phyloP scores from a whole-genome alignment of 2,888 invertebrate genomes.

The Sisyra nigra region DNA sequence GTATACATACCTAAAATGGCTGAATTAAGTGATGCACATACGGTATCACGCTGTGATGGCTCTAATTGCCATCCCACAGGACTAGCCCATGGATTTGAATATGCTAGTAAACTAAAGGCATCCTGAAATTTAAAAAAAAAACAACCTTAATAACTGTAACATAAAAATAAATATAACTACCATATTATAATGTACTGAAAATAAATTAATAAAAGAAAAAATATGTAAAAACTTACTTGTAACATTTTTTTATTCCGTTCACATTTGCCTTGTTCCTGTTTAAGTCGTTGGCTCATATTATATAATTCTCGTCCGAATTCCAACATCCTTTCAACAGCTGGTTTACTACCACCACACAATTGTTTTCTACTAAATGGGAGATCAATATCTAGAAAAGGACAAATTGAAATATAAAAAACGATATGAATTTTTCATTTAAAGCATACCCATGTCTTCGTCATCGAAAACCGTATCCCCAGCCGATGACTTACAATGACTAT shows the following conservation, averaged over 20 bases:
- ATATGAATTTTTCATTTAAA: background rate
- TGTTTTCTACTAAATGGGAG: slow-evolving; percentile 22
- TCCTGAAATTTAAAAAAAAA: slow-evolving; percentile 40
- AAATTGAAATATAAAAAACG: slow-evolving; percentile 4
- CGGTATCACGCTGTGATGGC: slow-evolving; percentile 85
- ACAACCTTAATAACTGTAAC: background rate
- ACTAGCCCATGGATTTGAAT: slow-evolving; percentile 95
- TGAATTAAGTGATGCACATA: slow-evolving; percentile 92
- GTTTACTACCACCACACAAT: slow-evolving; percentile 49
- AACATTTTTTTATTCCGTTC: slow-evolving; percentile 81
- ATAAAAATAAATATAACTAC: background rate
- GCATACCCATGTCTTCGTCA: slow-evolving; percentile 56
- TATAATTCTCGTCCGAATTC: slow-evolving; percentile 89
- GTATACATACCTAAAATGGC: slow-evolving; percentile 74
- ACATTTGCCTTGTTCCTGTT: slow-evolving; percentile 66
- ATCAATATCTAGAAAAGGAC: slow-evolving; percentile 30
- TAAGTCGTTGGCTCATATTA: slow-evolving; percentile 73
- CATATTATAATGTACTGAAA: no score
- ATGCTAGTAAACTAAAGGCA: slow-evolving; percentile 94
- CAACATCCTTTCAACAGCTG: slow-evolving; percentile 83
- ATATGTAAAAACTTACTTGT: slow-evolving; percentile 40
- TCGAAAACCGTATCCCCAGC: slow-evolving; percentile 25
- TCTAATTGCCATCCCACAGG: slow-evolving; percentile 93
- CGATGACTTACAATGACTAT: slow-evolving; percentile 21
- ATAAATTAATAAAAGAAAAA: no score